Base-by-base conservation (phyloP, 1,140 invertebrate genomes). In the Nebria ingens region DNA sequence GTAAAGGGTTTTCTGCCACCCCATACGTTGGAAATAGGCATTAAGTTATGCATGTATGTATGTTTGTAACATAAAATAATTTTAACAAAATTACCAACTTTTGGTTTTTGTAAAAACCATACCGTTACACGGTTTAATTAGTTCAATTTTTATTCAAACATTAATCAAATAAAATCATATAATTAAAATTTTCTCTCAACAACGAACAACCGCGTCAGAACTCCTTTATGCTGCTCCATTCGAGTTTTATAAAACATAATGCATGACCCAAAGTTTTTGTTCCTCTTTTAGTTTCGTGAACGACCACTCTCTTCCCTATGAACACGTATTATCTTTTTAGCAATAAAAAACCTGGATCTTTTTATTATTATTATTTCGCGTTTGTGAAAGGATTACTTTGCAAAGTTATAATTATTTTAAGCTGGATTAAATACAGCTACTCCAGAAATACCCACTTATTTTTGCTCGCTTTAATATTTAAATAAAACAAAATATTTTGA, bases 401-500 rank as follows among this genome's bases (percentile, higher is more conserved):
- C 40, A 45, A 45, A 45, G 40, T 45, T 45, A 17, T 45, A 45
- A 45, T 45, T 45, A 45, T 45, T 45, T 45, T 45, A 45, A 45
- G 40, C 40, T 45, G 40, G 40, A 45, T 45, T 45, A 45, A 45
- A 17, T 45, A 45, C 40, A 45, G 40, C 9, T 34, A 34, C 25
- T n/a, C 6, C n/a, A 34, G n/a, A 6, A 34, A 9, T 34, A 34
- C n/a, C 25, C 25, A 34, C 25, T 34, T 34, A 34, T 34, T 34
- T n/a, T n/a, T 9, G 25, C n/a, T 34, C 25, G 25, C 25, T n/a
- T n/a, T n/a, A n/a, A n/a, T n/a, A n/a, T n/a, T n/a, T n/a, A n/a
- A n/a, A n/a, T n/a, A n/a, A n/a, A n/a, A n/a, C n/a, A n/a, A n/a
- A n/a, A n/a, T n/a, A n/a, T n/a, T n/a, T n/a, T n/a, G n/a, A n/a